These are phyloP conservation scores for Circaetus gallicus DNA, from an alignment of 2,113 vertebrate genomes.

Conservation along the genomic window DNA sequence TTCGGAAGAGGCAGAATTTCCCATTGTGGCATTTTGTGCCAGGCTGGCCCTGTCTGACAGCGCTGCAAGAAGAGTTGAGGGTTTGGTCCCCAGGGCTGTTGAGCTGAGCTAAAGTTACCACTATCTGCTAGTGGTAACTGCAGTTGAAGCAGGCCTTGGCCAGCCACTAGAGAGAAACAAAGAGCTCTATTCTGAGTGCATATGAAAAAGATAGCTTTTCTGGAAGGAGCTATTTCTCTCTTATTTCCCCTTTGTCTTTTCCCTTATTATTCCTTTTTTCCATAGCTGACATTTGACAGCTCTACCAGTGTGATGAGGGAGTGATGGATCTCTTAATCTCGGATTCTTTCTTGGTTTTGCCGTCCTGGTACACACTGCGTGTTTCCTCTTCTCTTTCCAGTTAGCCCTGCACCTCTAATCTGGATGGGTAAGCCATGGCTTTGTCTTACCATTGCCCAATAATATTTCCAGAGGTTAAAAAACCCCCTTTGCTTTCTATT, in stretches of 20 bases:
- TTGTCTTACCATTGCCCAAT: background rate
- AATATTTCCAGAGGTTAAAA: background rate
- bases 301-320: background rate
- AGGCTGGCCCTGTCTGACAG: background rate
- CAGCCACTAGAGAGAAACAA: background rate
- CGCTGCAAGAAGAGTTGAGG: background rate
- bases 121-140: background rate
- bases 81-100: background rate
- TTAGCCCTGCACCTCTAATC: background rate
- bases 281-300: background rate
- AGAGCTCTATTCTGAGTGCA: background rate
- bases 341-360: background rate
- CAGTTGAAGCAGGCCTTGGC: background rate
- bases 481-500: background rate
- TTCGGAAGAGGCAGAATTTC: background rate
- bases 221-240: background rate
- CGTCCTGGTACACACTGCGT: accelerated
- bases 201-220: background rate
- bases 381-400: background rate
- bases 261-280: background rate
- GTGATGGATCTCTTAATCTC: accelerated
- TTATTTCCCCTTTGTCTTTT: background rate
- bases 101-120: background rate
- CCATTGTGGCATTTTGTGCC: background rate
- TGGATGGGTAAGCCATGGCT: background rate